phyloP scores from a whole-genome alignment of 2,797 vertebrate genomes.

The Melanotaenia parkinsoni region DNA sequence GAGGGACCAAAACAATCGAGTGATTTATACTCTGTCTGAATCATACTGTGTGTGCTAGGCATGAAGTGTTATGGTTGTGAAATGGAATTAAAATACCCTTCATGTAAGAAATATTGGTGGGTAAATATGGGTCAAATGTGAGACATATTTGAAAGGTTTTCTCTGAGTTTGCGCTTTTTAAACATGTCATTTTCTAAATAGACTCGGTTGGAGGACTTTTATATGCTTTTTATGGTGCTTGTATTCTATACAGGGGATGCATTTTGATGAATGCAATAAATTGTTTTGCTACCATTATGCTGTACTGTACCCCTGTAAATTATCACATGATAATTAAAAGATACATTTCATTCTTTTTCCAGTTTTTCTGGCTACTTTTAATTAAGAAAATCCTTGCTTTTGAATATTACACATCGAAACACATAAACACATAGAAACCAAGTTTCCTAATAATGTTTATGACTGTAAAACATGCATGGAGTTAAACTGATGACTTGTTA shows the following conservation, averaged over 20 bases:
- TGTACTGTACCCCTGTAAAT: slow-evolving; percentile 64
- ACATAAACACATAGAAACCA: neutral
- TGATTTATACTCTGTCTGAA: slow-evolving; percentile 46
- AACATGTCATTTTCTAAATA: slow-evolving; percentile 33
- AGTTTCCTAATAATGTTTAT: neutral
- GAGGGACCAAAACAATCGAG: slow-evolving; percentile 35
- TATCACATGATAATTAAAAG: slow-evolving; percentile 46
- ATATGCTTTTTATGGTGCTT: slow-evolving; percentile 57
- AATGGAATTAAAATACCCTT: slow-evolving; percentile 38
- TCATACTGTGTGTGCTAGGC: slow-evolving; percentile 40
- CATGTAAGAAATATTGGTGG: slow-evolving; percentile 42
- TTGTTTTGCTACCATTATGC: slow-evolving; percentile 49
- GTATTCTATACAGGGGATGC: slow-evolving; percentile 44
- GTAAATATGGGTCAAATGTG: slow-evolving; percentile 33
- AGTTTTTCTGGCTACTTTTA: slow-evolving; percentile 9
- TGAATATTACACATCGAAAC: neutral
- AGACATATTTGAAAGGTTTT: slow-evolving; percentile 43
- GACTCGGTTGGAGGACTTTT: slow-evolving; percentile 44
- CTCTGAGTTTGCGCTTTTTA: slow-evolving; percentile 11
- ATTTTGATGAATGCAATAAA: slow-evolving; percentile 36
- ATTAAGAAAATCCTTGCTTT: slow-evolving; percentile 13
- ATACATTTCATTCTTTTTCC: slow-evolving; percentile 22
- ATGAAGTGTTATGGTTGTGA: slow-evolving; percentile 48
- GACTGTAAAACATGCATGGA: neutral
- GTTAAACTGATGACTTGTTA: neutral